These are phyloP conservation scores for Embidobia sp. DNA, from an alignment of 2,888 invertebrate genomes.

Conservation along the genomic window DNA sequence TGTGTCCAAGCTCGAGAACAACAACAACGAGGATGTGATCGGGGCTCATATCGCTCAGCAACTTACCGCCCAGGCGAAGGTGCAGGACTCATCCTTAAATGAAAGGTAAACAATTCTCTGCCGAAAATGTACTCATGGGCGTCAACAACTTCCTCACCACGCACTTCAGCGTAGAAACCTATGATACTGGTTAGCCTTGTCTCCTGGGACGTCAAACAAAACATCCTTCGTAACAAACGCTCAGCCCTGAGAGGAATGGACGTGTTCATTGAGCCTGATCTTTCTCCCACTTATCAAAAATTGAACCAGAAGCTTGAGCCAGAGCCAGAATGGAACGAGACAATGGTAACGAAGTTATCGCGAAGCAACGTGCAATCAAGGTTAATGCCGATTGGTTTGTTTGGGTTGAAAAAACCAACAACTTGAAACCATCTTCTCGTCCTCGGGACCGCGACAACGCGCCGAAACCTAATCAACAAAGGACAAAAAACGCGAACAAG, in stretches of 20 bases:
- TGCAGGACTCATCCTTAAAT: not conserved
- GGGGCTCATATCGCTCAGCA: not conserved
- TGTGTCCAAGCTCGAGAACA: not conserved
- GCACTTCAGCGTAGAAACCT: not conserved
- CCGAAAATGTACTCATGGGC: not conserved
- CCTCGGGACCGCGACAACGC: no score
- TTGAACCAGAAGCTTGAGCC: not conserved
- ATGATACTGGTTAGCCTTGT: not conserved
- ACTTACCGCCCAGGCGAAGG: not conserved
- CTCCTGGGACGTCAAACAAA: not conserved
- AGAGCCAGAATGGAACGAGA: not conserved
- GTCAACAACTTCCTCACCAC: not conserved
- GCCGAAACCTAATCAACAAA: no score
- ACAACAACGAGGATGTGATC: not conserved
- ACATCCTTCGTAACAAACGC: not conserved
- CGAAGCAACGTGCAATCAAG: no score
- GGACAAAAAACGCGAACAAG: no score
- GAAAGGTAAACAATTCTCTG: not conserved
- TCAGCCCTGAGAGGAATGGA: not conserved
- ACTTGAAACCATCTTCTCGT: no score
- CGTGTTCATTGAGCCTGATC: not conserved
- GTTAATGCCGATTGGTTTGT: no score
- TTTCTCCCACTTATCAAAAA: not conserved
- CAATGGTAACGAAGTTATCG: no score
- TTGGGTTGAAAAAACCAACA: no score